Base-by-base conservation (phyloP, 1,140 invertebrate species). In the Scaptomyza pallida region DNA sequence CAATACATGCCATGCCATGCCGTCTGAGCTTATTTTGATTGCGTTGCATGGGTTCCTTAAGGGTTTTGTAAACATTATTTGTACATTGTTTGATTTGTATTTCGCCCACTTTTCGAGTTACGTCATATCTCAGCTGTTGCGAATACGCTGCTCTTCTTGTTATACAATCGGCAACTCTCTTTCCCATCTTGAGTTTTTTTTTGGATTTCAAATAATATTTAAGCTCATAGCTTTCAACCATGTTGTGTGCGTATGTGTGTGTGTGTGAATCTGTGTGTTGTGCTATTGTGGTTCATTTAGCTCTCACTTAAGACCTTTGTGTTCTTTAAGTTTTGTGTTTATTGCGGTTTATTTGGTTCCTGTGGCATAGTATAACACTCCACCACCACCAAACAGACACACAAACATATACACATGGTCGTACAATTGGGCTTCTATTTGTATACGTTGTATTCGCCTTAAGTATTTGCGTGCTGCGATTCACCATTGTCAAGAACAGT, bases 51-150 rank as follows among this genome's bases (percentile, higher is more conserved):
- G 33, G 52, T 16, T 26, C 23, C 15, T 54, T 19, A 17, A 12
- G 41, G 35, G 45, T 35, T 26, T 56, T 35, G 30, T 33, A 21
- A 44, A 52, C 57, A 68, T 59, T 41, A 59, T n/a, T 37, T 60
- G 21, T 23, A 30, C 26, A 33, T 37, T 50, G 33, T 63, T 71
- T 65, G 30, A 40, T 37, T 50, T 33, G 60, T 75, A 59, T 9
- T n/a, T 37, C 45, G 56, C 68, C 67, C 63, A 43, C 59, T 60
- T 56, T 57, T 50, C n/a, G n/a, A 73, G 72, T 90, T 89, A 89
- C 86, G 86, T 90, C 86, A 90, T 86, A 77, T 67, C 81, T 90
- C 81, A 90, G 88, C 75, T 86, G 86, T 78, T 80, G 62, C 44
- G 43, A 54, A 54, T 64, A 41, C 21, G 16, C 47, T 12, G 17